Conservation (phyloP, 2,888 invertebrate genomes). For the Siphonodentalium dalli region DNA sequence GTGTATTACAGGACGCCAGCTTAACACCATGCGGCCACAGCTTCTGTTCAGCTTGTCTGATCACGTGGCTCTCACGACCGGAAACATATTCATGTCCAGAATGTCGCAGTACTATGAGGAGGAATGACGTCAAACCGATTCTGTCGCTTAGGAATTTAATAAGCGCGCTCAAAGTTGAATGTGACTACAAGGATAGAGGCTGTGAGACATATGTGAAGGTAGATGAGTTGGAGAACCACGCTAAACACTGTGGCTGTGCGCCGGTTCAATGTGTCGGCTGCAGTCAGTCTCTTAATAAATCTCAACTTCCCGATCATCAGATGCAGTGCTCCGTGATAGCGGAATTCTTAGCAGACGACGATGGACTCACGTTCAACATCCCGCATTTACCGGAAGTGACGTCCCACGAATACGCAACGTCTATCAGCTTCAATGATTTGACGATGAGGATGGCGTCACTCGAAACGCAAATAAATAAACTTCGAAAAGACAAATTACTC, state of each 20-base stretch:
- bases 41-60: conserved; percentile 54
- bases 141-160: conserved; percentile 56
- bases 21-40: conserved; percentile 61
- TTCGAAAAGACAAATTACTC: conserved; percentile 50
- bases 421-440: conserved; percentile 41
- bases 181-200: conserved; percentile 45
- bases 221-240: conserved; percentile 43
- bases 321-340: conserved; percentile 63
- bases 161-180: conserved; percentile 48
- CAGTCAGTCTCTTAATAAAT: conserved; percentile 36
- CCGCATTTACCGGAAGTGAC: conserved; percentile 24
- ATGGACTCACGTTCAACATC: conserved; percentile 16
- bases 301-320: conserved; percentile 52
- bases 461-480: conserved; percentile 48
- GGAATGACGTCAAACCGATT: conserved; percentile 45
- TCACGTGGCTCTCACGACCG: conserved; percentile 54
- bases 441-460: conserved; percentile 47
- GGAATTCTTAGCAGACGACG: conserved; percentile 63
- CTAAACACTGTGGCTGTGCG: conserved; percentile 42
- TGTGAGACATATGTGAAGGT: conserved; percentile 48
- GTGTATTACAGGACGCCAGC: conserved; percentile 56
- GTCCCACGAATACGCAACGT: conserved; percentile 28
- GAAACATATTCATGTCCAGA: conserved; percentile 53
- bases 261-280: conserved; percentile 58
- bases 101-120: conserved; percentile 40